Evolutionary conservation across 1,140 invertebrate genomes (phyloP), one percentile per base, ranked within the genome.

Genomic region (Copidosoma floridanum): DNA sequence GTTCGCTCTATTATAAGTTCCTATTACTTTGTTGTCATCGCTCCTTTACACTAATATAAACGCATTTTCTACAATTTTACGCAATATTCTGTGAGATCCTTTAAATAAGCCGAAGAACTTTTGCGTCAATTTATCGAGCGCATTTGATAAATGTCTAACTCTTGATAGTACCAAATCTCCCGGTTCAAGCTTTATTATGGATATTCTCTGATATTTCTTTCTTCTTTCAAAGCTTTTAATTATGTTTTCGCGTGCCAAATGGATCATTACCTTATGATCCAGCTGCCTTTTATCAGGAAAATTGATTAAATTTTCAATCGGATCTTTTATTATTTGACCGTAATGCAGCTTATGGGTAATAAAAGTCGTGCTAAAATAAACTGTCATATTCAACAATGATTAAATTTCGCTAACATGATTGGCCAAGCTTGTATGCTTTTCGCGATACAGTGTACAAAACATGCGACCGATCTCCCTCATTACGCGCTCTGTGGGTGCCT

Each of bases 401-500:
- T 56, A 11, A 21, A 61, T 61, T 38, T 32, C 29, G 11, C 11
- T 1, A 6, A 61, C 51, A 27, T 56, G 41, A 16, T 27, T 37
- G 10, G 24, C 10, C 57, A 48, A 60, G 7, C 14, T 8, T 7
- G 50, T 56, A 38, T 64, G 61, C 8, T 59, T 27, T 0, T 59
- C 40, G 11, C 24, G 27, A 44, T 61, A 66, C 40, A 44, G 56
- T 10, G 64, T 50, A 8, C 61, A 21, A 41, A 57, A 60, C 32
- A 51, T 53, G 27, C 61, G 47, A 16, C 64, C 55, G 7, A 76
- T 32, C 24, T 78, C 73, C 20, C 72, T 26, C 43, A 77, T 75
- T 2, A 65, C 65, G 8, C 74, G 16, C 56, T 77, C 75, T 73
- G 57, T 5, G 73, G 74, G 51, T 76, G 71, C 44, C 77, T 71